Base-by-base conservation (phyloP, 2,888 invertebrate species). In the Neocrepidodera transversa region DNA sequence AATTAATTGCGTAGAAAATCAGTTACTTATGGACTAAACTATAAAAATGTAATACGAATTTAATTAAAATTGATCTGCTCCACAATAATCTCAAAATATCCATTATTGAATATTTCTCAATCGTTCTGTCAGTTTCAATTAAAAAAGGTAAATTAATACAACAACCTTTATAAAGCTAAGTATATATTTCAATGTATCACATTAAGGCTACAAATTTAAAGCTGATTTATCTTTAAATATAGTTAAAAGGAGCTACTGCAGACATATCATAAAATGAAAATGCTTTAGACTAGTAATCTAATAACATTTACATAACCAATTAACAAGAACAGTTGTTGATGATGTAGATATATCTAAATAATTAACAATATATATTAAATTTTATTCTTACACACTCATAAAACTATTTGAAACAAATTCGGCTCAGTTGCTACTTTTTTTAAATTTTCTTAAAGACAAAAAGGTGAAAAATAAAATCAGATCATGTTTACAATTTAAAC, bases 121-220 rank as follows among this genome's bases (percentile, higher is more conserved):
- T n/a, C n/a, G n/a, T n/a, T n/a, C n/a, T n/a, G n/a, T n/a, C n/a
- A n/a, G n/a, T n/a, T n/a, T n/a, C n/a, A n/a, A n/a, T n/a, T n/a
- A n/a, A n/a, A n/a, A n/a, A n/a, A n/a, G n/a, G n/a, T n/a, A n/a
- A n/a, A n/a, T n/a, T n/a, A 58, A 58, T 23, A 53, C 52, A 45
- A 30, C 43, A 38, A 45, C 40, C 40, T 57, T 45, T 62, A 54
- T 62, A 62, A 40, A 58, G 58, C 57, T 60, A 63, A 57, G 57
- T 58, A 60, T 58, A 53, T 58, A 58, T 60, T 63, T 60, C 57
- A 60, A 57, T 60, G 50, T 60, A 63, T 58, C 63, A 58, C 63
- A 63, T 45, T 60, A 60, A 60, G 57, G 60, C 60, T 63, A 63
- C 63, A 60, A 60, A 60, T 63, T 63, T 58, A 63, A 63, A 63